Base-by-base conservation (phyloP, 2,113 vertebrate species). In the Trinectes maculatus region DNA sequence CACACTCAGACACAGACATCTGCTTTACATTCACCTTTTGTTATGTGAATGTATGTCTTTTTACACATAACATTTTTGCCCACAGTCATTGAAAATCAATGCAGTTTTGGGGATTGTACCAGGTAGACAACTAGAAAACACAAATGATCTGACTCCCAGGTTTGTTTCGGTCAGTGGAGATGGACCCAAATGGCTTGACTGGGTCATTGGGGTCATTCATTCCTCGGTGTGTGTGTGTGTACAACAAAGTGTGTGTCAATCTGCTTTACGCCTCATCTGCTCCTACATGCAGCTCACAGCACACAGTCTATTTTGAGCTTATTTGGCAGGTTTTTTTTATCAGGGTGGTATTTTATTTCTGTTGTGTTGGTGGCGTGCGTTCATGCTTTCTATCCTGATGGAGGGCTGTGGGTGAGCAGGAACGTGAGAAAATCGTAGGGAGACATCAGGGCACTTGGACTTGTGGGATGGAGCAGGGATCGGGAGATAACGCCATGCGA, bases 401-500 rank as follows among this genome's bases (percentile, higher is more conserved):
- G 55, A 57, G 61, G 61, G 52, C 47, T 21, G 55, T 80, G 56
- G 70, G 71, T 67, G 64, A 40, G 44, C 66, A 87, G 61, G 83
- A 88, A 87, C 84, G 84, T 62, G 58, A 54, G 58, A 42, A 80
- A 62, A 66, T 56, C 6, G n/a, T 22, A 42, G 74, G n/a, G 28
- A 64, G 53, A 79, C 65, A 65, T 70, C 31, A 10, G 25, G 66
- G 31, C 59, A 77, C 18, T 26, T 31, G 54, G 16, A 40, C 8
- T 10, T 11, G 74, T 84, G 86, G 86, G 89, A 85, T 87, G 86
- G 70, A 51, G 82, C 85, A 88, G 61, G 71, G 85, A 85, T 72
- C 42, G 22, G 80, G 64, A 60, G 67, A 72, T 90, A 89, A 90
- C 87, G 71, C 58, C 10, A 84, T 88, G 81, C 86, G 86, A 92